A percentile compares a stretch with the other conserved stretches of the same genome.
phyloP scores from a whole-genome alignment of 2,888 invertebrate species.

The Euzetes globulus region DNA sequence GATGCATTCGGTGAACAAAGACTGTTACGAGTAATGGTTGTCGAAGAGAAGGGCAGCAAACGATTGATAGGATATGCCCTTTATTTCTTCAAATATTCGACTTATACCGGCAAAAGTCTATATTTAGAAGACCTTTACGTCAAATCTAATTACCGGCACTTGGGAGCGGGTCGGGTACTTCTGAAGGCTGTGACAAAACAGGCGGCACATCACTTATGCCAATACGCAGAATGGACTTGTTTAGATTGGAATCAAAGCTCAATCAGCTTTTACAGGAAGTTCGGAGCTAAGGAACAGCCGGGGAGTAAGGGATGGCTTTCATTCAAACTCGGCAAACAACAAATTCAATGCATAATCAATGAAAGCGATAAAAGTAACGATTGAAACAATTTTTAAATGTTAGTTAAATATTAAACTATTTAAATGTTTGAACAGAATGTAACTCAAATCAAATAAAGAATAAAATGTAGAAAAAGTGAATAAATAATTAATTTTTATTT shows the following conservation, averaged over 20 bases:
- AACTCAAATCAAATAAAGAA: too few species aligned
- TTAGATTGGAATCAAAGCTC: conserved; percentile 47
- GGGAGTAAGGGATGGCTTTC: conserved; percentile 14
- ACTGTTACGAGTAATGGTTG: background rate
- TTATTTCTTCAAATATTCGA: conserved; percentile 48
- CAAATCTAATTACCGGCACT: conserved; percentile 44
- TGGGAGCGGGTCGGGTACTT: conserved; percentile 46
- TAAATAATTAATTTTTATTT: too few species aligned
- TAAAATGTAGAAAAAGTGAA: too few species aligned
- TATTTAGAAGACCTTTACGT: conserved; percentile 50
- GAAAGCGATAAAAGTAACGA: too few species aligned
- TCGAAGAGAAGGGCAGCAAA: background rate
- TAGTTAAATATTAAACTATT: too few species aligned
- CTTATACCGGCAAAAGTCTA: conserved; percentile 48
- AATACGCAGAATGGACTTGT: conserved; percentile 45
- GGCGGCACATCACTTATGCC: conserved; percentile 39
- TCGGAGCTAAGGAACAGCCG: conserved; percentile 30
- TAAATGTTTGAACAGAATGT: too few species aligned
- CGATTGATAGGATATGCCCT: conserved; percentile 45
- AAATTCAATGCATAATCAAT: too few species aligned
- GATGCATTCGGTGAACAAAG: conserved; percentile 27
- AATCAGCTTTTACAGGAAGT: conserved; percentile 44
- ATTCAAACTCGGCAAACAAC: background rate
- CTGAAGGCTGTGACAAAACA: conserved; percentile 41
- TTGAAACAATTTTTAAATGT: too few species aligned